Evolutionary conservation across 2,113 vertebrate genomes (phyloP).

Genomic region (Sinocyclocheilus anophthalmus): DNA sequence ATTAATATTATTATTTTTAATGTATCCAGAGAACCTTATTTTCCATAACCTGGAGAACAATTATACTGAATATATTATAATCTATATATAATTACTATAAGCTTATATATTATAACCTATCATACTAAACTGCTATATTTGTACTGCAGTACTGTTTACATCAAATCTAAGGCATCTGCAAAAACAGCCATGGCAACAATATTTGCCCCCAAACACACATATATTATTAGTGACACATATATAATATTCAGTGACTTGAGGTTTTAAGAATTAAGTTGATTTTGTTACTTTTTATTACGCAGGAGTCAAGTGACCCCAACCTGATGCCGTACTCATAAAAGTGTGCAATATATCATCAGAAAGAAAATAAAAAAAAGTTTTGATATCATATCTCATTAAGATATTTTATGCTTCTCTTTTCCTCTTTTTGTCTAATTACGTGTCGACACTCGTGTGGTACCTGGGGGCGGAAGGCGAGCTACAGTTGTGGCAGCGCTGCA

Average conservation of each 20-base stretch:
- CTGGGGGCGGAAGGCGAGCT: constrained; percentile 56
- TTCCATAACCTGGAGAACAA: too few species aligned
- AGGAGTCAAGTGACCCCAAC: not conserved
- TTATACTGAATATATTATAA: too few species aligned
- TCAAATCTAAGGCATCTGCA: too few species aligned
- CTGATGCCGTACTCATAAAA: not conserved
- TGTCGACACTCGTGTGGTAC: constrained; percentile 49
- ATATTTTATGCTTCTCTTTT: constrained; percentile 39
- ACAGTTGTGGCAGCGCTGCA: constrained; percentile 54
- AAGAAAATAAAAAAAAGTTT: constrained; percentile 15
- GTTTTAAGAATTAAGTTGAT: not conserved
- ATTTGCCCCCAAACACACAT: not conserved
- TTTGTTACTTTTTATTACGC: not conserved
- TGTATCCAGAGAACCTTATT: too few species aligned
- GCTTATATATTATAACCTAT: too few species aligned
- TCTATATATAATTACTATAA: too few species aligned
- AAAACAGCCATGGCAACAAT: too few species aligned
- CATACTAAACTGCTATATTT: too few species aligned
- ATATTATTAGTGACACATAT: too few species aligned
- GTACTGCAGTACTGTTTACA: too few species aligned
- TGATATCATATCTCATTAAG: constrained; percentile 20
- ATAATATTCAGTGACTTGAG: not conserved
- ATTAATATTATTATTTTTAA: too few species aligned
- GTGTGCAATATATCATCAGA: not conserved
- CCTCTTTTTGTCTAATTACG: constrained; percentile 47